Percentiles rank a stretch among this genome's conserved stretches.
Conservation (phyloP, 1,140 invertebrate genomes). For the Zaprionus camerounensis region DNA sequence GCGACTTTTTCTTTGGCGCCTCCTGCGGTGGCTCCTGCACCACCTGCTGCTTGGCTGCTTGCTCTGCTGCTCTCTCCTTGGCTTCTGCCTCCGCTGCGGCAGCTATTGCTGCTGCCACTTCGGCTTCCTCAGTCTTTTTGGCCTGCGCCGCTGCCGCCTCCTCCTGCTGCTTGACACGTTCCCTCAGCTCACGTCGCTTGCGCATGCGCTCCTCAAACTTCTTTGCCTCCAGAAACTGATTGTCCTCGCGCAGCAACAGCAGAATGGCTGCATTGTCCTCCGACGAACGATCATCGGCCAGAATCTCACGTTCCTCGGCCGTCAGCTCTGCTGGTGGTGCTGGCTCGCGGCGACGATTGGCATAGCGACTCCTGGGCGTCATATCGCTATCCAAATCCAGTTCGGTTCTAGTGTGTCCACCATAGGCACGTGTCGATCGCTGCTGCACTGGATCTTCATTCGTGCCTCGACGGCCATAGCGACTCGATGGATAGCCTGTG, state of each 20-base stretch:
- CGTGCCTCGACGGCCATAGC: conserved; percentile 50
- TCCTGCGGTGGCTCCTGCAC: conserved; percentile 32
- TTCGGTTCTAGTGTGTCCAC: conserved; percentile 62
- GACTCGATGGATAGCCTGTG: conserved; percentile 61
- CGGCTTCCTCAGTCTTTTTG: conserved; percentile 82
- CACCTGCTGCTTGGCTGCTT: not conserved
- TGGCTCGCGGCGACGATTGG: conserved; percentile 64
- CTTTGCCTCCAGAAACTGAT: conserved; percentile 85
- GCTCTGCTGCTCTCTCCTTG: conserved; percentile 12
- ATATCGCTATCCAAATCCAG: conserved; percentile 47
- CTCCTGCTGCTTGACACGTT: conserved; percentile 90
- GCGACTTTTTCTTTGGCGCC: conserved; percentile 73
- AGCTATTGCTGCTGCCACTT: conserved; percentile 61
- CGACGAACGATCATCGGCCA: conserved; percentile 78
- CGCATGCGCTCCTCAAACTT: conserved; percentile 89
- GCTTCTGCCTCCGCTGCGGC: conserved; percentile 65
- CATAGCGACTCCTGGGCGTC: conserved; percentile 64
- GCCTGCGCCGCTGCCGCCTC: conserved; percentile 62
- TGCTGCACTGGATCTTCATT: conserved; percentile 38
- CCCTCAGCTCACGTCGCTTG: conserved; percentile 91
- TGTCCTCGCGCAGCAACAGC: conserved; percentile 82
- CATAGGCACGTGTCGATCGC: conserved; percentile 56
- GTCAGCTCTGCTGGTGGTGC: conserved; percentile 53
- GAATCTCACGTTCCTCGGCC: conserved; percentile 69
- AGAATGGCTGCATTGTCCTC: conserved; percentile 81